Evolutionary conservation across 1,140 invertebrate genomes (phyloP).

Genomic region (Temnothorax curvispinosus): DNA sequence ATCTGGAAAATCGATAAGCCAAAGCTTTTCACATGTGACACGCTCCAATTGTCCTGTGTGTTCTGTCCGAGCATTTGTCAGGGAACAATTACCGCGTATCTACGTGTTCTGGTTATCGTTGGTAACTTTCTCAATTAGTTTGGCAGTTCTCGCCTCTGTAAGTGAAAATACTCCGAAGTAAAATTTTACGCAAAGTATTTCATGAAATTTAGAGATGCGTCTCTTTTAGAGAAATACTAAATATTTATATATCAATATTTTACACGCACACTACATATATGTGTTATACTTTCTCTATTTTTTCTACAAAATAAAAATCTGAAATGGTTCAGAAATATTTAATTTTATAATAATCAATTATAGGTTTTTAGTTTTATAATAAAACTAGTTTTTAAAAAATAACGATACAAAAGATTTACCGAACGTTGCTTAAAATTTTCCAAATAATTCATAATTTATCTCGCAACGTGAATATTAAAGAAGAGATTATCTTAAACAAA

Average conservation of each 20-base stretch:
- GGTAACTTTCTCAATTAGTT: slow-evolving; percentile 6
- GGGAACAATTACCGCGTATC: slow-evolving; percentile 26
- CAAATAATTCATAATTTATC: neutral
- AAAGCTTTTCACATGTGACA: slow-evolving; percentile 29
- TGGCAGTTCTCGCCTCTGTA: neutral
- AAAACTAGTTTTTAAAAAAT: neutral
- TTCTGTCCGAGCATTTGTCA: slow-evolving; percentile 13
- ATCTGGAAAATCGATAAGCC: slow-evolving; percentile 18
- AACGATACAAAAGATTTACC: neutral
- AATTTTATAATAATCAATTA: neutral
- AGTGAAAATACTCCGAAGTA: neutral
- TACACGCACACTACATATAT: neutral
- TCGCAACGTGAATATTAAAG: neutral
- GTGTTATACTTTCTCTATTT: neutral
- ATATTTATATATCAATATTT: neutral
- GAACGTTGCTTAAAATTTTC: neutral
- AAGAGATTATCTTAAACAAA: neutral
- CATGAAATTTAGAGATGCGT: neutral
- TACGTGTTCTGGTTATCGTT: neutral
- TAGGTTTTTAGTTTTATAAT: neutral
- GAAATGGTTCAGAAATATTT: neutral
- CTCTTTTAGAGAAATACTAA: neutral
- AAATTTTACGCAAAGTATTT: neutral
- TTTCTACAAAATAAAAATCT: neutral
- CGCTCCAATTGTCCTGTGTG: slow-evolving; percentile 6